Conservation (phyloP, 2,797 vertebrate species). For the Psittacula derbiana region DNA sequence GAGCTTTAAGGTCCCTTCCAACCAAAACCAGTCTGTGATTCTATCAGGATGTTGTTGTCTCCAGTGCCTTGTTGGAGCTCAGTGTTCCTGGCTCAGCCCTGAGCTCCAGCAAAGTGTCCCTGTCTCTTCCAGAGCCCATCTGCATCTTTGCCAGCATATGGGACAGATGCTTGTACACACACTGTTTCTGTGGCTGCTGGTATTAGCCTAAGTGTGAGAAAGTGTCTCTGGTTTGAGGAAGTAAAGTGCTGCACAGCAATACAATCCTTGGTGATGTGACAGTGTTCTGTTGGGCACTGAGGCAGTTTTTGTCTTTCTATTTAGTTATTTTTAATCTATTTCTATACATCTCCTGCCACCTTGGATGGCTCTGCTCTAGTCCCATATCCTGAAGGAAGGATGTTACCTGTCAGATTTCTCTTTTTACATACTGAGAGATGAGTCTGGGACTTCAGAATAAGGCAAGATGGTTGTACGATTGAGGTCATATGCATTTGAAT, state of each 20-base stretch:
- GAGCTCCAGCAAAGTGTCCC: neutral
- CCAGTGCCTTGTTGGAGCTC: neutral
- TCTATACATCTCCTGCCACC: neutral
- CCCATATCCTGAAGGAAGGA: neutral
- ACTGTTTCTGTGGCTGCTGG: neutral
- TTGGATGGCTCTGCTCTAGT: neutral
- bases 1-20: neutral
- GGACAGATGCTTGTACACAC: rapidly evolving
- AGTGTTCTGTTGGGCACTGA: neutral
- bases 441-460: neutral
- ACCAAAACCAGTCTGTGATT: neutral
- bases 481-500: neutral
- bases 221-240: neutral
- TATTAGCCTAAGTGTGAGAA: neutral
- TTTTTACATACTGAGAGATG: neutral
- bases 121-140: neutral
- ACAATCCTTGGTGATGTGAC: rapidly evolving
- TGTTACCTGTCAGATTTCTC: neutral
- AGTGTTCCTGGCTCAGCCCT: neutral
- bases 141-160: neutral
- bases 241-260: neutral
- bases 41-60: neutral
- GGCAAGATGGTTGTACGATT: neutral
- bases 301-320: neutral
- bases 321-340: neutral